These are phyloP conservation scores for Drosophila formosana DNA, from an alignment of 2,888 invertebrate genomes.

Conservation along the genomic window DNA sequence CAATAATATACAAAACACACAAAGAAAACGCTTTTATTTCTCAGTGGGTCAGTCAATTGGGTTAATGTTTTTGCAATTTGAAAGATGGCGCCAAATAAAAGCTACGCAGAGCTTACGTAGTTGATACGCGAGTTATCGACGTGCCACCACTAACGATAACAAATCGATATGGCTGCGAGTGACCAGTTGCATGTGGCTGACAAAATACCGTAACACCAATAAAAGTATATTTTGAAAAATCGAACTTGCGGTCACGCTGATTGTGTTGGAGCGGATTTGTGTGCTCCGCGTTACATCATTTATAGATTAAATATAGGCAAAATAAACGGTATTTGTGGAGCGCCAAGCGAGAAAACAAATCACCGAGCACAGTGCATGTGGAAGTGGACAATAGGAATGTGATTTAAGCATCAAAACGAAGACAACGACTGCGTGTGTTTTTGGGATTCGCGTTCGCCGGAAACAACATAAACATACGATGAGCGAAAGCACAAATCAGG, in stretches of 20 bases:
- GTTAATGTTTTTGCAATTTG: not conserved
- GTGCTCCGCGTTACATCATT: constrained; percentile 62
- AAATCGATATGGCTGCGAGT: constrained; percentile 19
- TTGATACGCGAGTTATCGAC: constrained; percentile 22
- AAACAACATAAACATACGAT: constrained; percentile 70
- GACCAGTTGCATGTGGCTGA: not conserved
- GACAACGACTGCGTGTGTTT: constrained; percentile 42
- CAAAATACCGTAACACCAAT: not conserved
- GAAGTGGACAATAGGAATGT: constrained; percentile 28
- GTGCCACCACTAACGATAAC: constrained; percentile 24
- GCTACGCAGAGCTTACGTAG: not conserved
- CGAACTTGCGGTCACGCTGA: constrained; percentile 1
- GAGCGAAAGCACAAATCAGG: constrained; percentile 77
- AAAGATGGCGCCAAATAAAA: constrained; percentile 1
- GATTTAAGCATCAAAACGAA: constrained; percentile 38
- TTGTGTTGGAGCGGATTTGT: constrained; percentile 17
- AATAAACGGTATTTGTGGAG: constrained; percentile 34
- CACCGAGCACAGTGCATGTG: constrained; percentile 45
- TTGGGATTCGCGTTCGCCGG: constrained; percentile 49
- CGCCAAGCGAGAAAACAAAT: constrained; percentile 23
- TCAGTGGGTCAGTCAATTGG: not conserved
- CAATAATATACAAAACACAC: constrained; percentile 69
- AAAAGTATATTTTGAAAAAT: not conserved
- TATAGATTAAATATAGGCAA: constrained; percentile 50
- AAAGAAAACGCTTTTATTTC: not conserved